Evolutionary conservation across 2,888 invertebrate genomes (phyloP).

Genomic region (Catocala sponsa): DNA sequence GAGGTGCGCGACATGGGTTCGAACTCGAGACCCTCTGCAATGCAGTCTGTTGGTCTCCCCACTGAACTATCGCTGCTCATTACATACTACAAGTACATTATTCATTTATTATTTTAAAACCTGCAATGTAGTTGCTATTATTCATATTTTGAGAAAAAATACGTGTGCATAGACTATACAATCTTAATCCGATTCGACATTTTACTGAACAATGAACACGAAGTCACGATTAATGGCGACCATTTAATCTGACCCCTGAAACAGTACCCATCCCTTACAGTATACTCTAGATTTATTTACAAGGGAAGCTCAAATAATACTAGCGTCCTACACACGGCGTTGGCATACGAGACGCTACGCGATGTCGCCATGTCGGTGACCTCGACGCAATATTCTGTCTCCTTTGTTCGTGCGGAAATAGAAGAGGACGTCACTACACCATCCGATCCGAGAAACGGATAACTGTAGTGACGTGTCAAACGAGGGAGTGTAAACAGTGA

Average conservation of each 20-base stretch:
- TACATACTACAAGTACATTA: too few relatives aligned
- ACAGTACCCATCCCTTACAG: neutral
- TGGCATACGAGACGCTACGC: constrained; percentile 46
- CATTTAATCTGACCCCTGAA: constrained; percentile 23
- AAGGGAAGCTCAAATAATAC: constrained; percentile 47
- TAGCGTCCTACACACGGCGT: constrained; percentile 40
- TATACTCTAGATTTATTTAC: neutral
- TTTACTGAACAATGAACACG: constrained; percentile 31
- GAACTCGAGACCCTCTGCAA: too few relatives aligned
- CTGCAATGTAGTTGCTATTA: too few relatives aligned
- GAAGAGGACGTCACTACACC: constrained; percentile 54
- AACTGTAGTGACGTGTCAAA: constrained; percentile 70
- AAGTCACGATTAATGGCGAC: constrained; percentile 22
- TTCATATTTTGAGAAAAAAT: too few relatives aligned
- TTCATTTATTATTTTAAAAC: too few relatives aligned
- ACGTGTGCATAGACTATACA: too few relatives aligned
- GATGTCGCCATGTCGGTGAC: constrained; percentile 67
- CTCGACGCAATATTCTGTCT: constrained; percentile 57
- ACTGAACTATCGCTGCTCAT: too few relatives aligned
- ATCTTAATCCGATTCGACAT: constrained; percentile 38
- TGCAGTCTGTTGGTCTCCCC: too few relatives aligned
- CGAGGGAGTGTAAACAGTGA: constrained; percentile 65
- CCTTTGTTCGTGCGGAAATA: constrained; percentile 37
- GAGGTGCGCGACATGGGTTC: too few relatives aligned
- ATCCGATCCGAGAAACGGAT: constrained; percentile 70